Base-by-base conservation (phyloP, 2,888 invertebrate genomes). In the Druceiella hillmani region DNA sequence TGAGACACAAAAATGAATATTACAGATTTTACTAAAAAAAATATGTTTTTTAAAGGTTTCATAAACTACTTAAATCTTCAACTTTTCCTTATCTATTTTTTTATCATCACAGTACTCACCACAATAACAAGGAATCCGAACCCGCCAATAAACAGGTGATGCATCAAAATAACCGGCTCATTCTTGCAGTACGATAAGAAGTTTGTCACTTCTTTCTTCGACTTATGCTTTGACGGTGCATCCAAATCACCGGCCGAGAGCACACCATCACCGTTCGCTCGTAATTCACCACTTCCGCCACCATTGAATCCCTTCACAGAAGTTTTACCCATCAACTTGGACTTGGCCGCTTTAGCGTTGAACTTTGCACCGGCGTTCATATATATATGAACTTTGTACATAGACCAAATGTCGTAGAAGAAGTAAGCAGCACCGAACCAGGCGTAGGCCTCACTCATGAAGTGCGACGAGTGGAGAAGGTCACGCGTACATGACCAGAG, bases 401-500 rank as follows among this genome's bases (percentile, higher is more conserved):
- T 85, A 12, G 83, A 82, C 81, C 84, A 83, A 47, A 84, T 83
- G 61, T 85, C 85, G 54, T 85, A 84, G 66, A 84, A 79, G 61
- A 84, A 84, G 61, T 84, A 84, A 0, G 84, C 81, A 17, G 84
- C 81, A 2, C 84, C 85, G 57, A 85, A 84, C 83, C 84, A 85
- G 0, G 83, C 83, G 59, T 85, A 85, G 2, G 81, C 83, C 54
- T 85, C 81, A 34, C 83, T 82, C 54, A 83, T 75, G 56, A 78
- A 81, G 62, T 84, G 83, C 2, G 80, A 81, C 3, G 81, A 73
- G 43, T 74, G 75, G 46, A 83, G 64, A 52, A 84, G 77, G 59
- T 83, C 78, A 29, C 80, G 66, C 36, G 75, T 71, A 59, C 84
- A 84, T 13, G 83, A 83, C 61, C 79, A 81, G 35, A 68, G 62